These are phyloP conservation scores for Trochalopteron elliotii DNA, from an alignment of 2,113 vertebrate species.

Conservation along the genomic window DNA sequence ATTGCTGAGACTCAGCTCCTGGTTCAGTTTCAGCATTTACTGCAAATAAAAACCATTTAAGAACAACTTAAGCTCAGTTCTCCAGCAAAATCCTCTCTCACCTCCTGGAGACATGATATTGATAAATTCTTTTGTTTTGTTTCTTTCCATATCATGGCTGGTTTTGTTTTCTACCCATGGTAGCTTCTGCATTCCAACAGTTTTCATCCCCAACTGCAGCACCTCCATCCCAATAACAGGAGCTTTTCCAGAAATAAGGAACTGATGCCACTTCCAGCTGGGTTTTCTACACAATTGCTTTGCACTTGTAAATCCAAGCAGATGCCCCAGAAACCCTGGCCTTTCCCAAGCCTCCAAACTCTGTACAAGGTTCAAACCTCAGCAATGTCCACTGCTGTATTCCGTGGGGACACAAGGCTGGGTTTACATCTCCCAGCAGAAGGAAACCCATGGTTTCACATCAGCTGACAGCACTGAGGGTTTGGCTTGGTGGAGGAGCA, in stretches of 20 bases:
- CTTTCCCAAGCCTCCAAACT: not conserved
- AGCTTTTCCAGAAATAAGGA: not conserved
- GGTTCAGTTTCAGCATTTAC: not conserved
- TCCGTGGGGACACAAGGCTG: not conserved
- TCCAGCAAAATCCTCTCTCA: not conserved
- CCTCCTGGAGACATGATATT: rapidly evolving
- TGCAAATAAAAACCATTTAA: not conserved
- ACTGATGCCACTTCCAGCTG: rapidly evolving
- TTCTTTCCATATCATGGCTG: not conserved
- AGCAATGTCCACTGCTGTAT: not conserved
- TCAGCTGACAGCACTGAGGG: not conserved
- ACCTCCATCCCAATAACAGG: not conserved
- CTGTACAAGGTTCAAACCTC: not conserved
- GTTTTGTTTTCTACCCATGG: not conserved
- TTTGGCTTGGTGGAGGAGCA: not conserved
- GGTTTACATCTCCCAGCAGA: not conserved
- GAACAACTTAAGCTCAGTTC: not conserved
- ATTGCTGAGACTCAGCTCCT: not conserved
- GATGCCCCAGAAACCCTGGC: not conserved
- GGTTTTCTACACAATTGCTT: not conserved
- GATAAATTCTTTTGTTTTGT: not conserved
- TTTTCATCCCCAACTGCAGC: not conserved
- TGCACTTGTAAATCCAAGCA: not conserved
- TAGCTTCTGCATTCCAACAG: not conserved
- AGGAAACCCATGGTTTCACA: not conserved